Evolutionary conservation across 2,113 vertebrate species (phyloP).

Genomic region (Alligator mississippiensis): DNA sequence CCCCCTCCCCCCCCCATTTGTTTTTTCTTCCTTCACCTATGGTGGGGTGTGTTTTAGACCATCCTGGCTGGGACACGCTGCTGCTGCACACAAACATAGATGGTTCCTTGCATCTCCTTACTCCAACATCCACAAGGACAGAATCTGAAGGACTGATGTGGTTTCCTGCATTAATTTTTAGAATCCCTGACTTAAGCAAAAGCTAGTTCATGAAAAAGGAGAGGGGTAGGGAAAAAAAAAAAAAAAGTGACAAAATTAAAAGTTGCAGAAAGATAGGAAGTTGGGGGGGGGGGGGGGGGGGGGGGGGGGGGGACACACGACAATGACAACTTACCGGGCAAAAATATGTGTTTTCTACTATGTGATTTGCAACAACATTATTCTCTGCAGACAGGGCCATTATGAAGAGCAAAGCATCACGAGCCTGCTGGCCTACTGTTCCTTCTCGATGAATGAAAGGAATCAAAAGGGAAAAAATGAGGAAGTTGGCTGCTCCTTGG

Average conservation of each 20-base stretch:
- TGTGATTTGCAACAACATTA: constrained; percentile 88
- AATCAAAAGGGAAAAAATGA: constrained; percentile 97
- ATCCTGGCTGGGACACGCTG: too few relatives aligned
- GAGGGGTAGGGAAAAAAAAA: not conserved
- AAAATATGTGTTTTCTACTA: constrained; percentile 95
- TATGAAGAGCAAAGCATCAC: constrained; percentile 94
- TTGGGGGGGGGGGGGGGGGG: not conserved
- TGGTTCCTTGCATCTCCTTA: not conserved
- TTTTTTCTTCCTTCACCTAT: too few relatives aligned
- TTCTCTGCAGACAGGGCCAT: constrained; percentile 98
- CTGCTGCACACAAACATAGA: too few relatives aligned
- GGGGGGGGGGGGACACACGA: not conserved
- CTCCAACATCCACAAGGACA: not conserved
- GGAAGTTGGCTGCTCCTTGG: constrained; percentile 97
- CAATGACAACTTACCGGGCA: constrained; percentile 88
- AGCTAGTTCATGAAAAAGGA: not conserved
- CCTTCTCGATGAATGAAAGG: constrained; percentile 97
- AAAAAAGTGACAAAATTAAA: not conserved
- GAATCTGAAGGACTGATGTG: not conserved
- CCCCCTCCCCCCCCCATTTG: too few relatives aligned
- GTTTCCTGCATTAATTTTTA: not conserved
- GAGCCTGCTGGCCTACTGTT: constrained; percentile 92
- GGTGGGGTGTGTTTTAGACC: too few relatives aligned
- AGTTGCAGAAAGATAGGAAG: too few relatives aligned
- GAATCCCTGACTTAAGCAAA: not conserved